Percentiles rank a stretch among this genome's conserved stretches.
These are phyloP conservation scores for Tachycineta bicolor DNA, from an alignment of 2,113 vertebrate genomes.

Conservation along the genomic window DNA sequence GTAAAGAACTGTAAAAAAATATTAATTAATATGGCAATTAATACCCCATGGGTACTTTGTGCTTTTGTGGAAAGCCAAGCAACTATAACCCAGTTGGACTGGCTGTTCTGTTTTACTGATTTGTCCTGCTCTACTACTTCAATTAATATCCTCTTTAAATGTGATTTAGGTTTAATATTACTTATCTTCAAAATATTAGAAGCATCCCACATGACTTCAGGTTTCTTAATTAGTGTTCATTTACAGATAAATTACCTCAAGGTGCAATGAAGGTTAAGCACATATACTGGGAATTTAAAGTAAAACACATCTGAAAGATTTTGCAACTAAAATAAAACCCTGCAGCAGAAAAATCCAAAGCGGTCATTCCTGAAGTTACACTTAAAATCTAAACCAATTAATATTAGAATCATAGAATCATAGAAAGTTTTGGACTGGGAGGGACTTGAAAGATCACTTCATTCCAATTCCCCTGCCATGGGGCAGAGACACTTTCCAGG, in stretches of 20 bases:
- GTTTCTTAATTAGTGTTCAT: neutral
- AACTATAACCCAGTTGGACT: neutral
- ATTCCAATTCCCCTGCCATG: neutral
- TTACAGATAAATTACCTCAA: neutral
- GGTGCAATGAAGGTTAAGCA: neutral
- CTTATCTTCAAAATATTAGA: neutral
- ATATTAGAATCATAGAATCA: neutral
- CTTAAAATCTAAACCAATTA: neutral
- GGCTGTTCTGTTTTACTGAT: neutral
- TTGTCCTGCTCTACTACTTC: neutral
- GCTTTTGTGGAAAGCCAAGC: conserved; percentile 16
- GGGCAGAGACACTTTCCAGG: neutral
- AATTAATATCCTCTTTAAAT: neutral
- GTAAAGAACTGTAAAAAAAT: neutral
- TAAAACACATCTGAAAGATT: neutral
- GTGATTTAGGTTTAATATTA: neutral
- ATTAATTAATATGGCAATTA: conserved; percentile 15
- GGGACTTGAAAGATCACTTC: neutral
- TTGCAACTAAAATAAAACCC: neutral
- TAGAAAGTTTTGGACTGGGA: neutral
- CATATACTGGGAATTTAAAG: neutral
- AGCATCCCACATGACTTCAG: neutral
- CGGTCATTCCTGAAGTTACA: neutral
- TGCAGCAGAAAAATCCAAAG: conserved; percentile 3
- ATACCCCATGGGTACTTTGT: neutral